phyloP scores from a whole-genome alignment of 1,140 invertebrate genomes.

The Lethocerus indicus region DNA sequence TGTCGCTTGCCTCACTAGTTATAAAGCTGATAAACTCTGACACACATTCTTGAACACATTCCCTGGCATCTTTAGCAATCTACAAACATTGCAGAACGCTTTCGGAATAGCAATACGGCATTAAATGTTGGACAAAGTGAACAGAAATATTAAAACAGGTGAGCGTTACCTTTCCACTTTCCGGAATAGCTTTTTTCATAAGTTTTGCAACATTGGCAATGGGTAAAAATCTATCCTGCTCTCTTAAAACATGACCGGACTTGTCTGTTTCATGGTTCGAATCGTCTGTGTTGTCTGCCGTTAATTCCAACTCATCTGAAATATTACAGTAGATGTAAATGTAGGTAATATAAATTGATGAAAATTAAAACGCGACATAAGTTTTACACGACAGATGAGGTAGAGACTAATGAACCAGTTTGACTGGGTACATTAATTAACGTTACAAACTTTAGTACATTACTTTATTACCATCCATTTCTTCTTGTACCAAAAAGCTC shows the following conservation, averaged over 20 bases:
- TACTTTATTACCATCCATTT: conserved; percentile 23
- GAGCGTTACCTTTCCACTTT: conserved; percentile 71
- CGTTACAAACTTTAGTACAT: too few species aligned
- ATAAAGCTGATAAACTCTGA: conserved; percentile 99
- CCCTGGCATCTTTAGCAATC: conserved; percentile 98
- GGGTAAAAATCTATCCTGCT: conserved; percentile 90
- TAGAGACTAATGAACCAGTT: neutral
- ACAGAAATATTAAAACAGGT: conserved; percentile 10
- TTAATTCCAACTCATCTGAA: conserved; percentile 18
- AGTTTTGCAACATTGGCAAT: conserved; percentile 98
- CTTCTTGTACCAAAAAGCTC: conserved; percentile 22
- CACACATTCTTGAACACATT: conserved; percentile 99
- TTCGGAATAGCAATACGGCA: neutral
- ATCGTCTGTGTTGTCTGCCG: conserved; percentile 47
- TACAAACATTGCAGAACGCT: conserved; percentile 25
- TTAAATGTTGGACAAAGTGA: neutral
- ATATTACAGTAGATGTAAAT: neutral
- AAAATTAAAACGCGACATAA: neutral
- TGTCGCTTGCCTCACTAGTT: conserved; percentile 92
- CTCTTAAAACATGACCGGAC: conserved; percentile 43
- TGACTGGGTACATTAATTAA: too few species aligned
- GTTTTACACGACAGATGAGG: neutral
- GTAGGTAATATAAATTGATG: neutral
- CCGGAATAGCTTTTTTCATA: conserved; percentile 96
- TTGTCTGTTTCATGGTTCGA: conserved; percentile 38